Conservation (phyloP, 2,888 invertebrate genomes). For the Lepidonotus clava region DNA sequence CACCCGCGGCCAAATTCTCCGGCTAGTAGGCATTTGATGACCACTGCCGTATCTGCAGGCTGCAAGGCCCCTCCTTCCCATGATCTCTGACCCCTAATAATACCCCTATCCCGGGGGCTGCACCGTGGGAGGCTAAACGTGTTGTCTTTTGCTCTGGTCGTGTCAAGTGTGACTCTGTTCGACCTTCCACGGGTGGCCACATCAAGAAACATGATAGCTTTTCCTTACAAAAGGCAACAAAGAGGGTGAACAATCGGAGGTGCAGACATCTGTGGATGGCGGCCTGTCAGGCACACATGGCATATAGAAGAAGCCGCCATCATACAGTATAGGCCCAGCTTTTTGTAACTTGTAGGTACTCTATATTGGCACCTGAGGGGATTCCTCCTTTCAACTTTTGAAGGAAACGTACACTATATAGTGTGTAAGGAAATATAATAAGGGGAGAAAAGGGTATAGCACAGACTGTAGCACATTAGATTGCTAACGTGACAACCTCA, state of each 20-base stretch:
- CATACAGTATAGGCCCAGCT: too few relatives aligned
- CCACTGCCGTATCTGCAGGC: neutral
- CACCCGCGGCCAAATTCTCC: neutral
- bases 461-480: too few relatives aligned
- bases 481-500: too few relatives aligned
- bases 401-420: too few relatives aligned
- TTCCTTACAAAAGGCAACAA: slow-evolving; percentile 4
- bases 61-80: slow-evolving; percentile 14
- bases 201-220: slow-evolving; percentile 5
- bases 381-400: too few relatives aligned
- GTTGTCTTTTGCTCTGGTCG: slow-evolving; percentile 28
- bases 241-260: slow-evolving; percentile 1
- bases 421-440: too few relatives aligned
- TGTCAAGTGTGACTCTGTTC: neutral
- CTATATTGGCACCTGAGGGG: too few relatives aligned
- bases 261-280: slow-evolving; percentile 38
- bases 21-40: neutral
- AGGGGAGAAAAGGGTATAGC: too few relatives aligned
- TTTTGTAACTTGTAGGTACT: too few relatives aligned
- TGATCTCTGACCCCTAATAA: slow-evolving; percentile 47
- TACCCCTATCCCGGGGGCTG: neutral
- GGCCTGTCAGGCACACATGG: slow-evolving; percentile 11
- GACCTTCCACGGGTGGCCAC: neutral
- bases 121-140: neutral
- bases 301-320: too few relatives aligned